Evolutionary conservation across 2,113 vertebrate species (phyloP).

Genomic region (Salvelinus namaycush): DNA sequence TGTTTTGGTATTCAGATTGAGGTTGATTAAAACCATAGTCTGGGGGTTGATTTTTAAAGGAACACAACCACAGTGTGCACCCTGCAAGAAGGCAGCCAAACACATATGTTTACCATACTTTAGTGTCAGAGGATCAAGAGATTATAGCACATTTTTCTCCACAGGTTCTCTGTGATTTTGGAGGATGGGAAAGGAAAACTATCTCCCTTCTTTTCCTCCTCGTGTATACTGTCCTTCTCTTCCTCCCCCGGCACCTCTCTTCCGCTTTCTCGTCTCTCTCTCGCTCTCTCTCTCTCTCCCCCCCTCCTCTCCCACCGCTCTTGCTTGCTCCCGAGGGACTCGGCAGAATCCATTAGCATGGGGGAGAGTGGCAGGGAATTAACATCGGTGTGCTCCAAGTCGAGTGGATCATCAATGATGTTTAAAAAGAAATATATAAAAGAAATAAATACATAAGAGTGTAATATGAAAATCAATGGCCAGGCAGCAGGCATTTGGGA

Average conservation of each 20-base stretch:
- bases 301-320: conserved; percentile 30
- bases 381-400: conserved; percentile 72
- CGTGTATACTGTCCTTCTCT: background rate
- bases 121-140: background rate
- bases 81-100: too few relatives aligned
- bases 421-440: conserved; percentile 85
- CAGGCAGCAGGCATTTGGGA: conserved; percentile 61
- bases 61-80: too few relatives aligned
- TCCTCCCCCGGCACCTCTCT: background rate
- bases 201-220: background rate
- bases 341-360: conserved; percentile 82
- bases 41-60: too few relatives aligned
- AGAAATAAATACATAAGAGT: conserved; percentile 82
- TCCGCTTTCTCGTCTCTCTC: background rate
- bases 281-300: background rate
- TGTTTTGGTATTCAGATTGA: too few relatives aligned
- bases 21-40: too few relatives aligned
- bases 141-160: background rate
- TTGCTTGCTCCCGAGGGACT: conserved; percentile 68
- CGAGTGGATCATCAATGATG: conserved; percentile 77
- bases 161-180: too few relatives aligned
- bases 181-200: too few relatives aligned
- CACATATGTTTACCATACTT: background rate
- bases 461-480: conserved; percentile 83
- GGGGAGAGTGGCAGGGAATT: conserved; percentile 76